Percentiles rank a stretch among this genome's conserved stretches.
Conservation (phyloP, 2,113 vertebrate species). For the Cebus imitator region DNA sequence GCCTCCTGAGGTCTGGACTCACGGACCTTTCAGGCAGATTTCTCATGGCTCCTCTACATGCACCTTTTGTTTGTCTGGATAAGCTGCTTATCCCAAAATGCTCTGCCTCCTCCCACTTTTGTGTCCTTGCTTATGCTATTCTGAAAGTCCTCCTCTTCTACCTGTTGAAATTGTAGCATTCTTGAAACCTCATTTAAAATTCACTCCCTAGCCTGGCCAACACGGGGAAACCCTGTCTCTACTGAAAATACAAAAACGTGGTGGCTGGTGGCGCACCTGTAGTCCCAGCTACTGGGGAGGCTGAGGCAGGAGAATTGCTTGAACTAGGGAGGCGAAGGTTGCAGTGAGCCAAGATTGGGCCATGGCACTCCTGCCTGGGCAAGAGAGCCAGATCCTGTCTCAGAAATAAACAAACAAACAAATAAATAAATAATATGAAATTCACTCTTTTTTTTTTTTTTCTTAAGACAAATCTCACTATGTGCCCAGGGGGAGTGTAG, state of each 20-base stretch:
- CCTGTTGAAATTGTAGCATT: neutral
- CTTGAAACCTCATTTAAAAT: neutral
- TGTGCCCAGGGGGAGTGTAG: neutral
- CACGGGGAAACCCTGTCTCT: too few species aligned
- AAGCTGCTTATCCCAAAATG: neutral
- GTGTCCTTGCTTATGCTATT: neutral
- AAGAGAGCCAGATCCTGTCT: too few species aligned
- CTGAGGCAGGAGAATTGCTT: too few species aligned
- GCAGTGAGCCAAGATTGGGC: too few species aligned
- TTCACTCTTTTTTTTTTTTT: neutral
- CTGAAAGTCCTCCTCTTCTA: neutral
- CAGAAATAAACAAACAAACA: too few species aligned
- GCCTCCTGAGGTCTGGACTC: neutral
- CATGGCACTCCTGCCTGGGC: too few species aligned
- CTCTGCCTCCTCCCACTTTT: neutral
- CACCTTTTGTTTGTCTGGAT: neutral
- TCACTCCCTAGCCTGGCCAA: neutral
- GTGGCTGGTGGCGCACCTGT: too few species aligned
- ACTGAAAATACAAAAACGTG: too few species aligned
- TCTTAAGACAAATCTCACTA: neutral
- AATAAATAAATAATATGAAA: too few species aligned
- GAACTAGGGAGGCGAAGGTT: too few species aligned
- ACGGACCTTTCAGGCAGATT: rapidly evolving
- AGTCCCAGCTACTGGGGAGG: too few species aligned
- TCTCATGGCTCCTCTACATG: rapidly evolving